Percentiles rank a stretch among this genome's conserved stretches.
Conservation (phyloP, 2,888 invertebrate species). For the Drosophila melanosoma region DNA sequence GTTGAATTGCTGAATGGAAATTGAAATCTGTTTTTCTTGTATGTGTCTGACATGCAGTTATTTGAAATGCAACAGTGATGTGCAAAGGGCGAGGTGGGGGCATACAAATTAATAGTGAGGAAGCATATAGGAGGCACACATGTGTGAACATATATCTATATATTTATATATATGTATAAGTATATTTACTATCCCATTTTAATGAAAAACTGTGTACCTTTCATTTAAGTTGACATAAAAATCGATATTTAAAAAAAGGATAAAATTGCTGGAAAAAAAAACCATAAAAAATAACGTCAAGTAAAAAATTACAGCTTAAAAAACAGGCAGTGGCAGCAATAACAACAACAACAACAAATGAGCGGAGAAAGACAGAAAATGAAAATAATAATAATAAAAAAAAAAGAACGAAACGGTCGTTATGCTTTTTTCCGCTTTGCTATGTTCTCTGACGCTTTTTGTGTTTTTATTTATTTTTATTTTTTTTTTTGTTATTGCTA, state of each 20-base stretch:
- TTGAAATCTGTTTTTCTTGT: conserved; percentile 41
- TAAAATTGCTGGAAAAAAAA: conserved; percentile 67
- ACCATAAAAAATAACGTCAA: conserved; percentile 75
- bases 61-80: conserved; percentile 36
- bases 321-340: conserved; percentile 60
- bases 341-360: conserved; percentile 44
- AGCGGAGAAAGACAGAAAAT: conserved; percentile 74
- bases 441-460: conserved; percentile 61
- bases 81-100: neutral
- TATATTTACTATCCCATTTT: conserved; percentile 53
- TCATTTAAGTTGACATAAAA: conserved; percentile 81
- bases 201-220: conserved; percentile 80
- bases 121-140: conserved; percentile 23
- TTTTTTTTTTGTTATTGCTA: conserved; percentile 38
- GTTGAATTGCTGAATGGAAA: conserved; percentile 25
- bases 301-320: conserved; percentile 81
- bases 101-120: conserved; percentile 53
- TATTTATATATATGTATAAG: neutral
- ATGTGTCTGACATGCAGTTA: conserved; percentile 41
- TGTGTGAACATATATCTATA: conserved; percentile 5
- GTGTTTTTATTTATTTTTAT: conserved; percentile 60
- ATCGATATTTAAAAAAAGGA: conserved; percentile 79
- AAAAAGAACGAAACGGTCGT: conserved; percentile 76
- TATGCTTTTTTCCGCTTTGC: conserved; percentile 74
- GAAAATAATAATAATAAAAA: conserved; percentile 78